A percentile compares a stretch with the other conserved stretches of the same genome.
phyloP scores from a whole-genome alignment of 2,888 invertebrate species.

The Molorchus minor region DNA sequence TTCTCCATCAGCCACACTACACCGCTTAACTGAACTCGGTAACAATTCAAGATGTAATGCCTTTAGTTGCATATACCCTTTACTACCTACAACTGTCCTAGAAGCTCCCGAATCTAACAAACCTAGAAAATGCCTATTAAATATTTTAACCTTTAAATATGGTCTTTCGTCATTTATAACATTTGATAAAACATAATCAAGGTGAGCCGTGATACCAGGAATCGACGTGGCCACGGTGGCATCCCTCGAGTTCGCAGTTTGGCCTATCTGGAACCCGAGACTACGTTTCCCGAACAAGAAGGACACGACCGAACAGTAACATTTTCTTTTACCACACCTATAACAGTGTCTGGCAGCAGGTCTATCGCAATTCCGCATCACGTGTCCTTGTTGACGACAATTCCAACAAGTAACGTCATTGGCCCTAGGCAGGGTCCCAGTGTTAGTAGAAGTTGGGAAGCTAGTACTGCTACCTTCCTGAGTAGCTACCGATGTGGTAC shows the following conservation, averaged over 20 bases:
- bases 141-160: neutral
- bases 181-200: neutral
- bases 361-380: neutral
- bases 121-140: neutral
- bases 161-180: neutral
- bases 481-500: too few relatives aligned
- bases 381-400: neutral
- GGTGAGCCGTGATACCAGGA: neutral
- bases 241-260: too few relatives aligned
- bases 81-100: neutral
- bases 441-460: neutral
- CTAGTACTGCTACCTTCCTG: neutral
- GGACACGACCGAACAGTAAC: conserved; percentile 6
- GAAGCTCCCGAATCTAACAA: conserved; percentile 3
- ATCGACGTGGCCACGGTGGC: neutral
- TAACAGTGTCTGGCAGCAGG: conserved; percentile 3
- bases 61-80: neutral
- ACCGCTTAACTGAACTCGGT: neutral
- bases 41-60: neutral
- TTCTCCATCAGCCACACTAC: neutral
- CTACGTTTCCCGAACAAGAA: neutral
- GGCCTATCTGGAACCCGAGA: conserved; percentile 1
- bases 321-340: conserved; percentile 15
- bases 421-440: neutral
- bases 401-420: neutral